Evolutionary conservation across 1,140 invertebrate genomes (phyloP).

Genomic region (Teleogryllus occipitalis): DNA sequence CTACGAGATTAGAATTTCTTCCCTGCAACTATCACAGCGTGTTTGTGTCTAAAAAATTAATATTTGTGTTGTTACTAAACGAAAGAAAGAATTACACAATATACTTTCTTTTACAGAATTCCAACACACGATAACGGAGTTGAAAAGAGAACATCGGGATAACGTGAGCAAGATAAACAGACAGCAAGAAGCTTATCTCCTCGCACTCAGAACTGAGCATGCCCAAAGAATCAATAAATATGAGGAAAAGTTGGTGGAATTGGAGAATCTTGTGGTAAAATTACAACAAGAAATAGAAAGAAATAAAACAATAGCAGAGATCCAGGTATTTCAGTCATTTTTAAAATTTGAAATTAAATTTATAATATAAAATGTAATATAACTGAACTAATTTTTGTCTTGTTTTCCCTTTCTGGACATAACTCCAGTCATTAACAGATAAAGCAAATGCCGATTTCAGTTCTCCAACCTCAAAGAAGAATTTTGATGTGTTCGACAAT

Average conservation of each 20-base stretch:
- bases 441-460: slow-evolving; percentile 32
- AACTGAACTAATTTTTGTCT: background rate
- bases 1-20: too few relatives aligned
- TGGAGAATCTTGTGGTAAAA: slow-evolving; percentile 33
- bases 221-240: slow-evolving; percentile 35
- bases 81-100: too few relatives aligned
- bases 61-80: too few relatives aligned
- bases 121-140: slow-evolving; percentile 36
- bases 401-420: slow-evolving; percentile 12
- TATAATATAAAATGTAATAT: background rate
- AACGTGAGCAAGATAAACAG: slow-evolving; percentile 30
- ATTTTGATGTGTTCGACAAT: too few relatives aligned
- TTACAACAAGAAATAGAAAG: slow-evolving; percentile 35
- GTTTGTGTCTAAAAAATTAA: too few relatives aligned
- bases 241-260: slow-evolving; percentile 33
- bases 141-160: slow-evolving; percentile 36
- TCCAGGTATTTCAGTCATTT: slow-evolving; percentile 29
- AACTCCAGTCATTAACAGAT: slow-evolving; percentile 29
- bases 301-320: slow-evolving; percentile 35
- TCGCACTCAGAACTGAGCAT: slow-evolving; percentile 35
- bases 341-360: background rate
- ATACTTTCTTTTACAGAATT: slow-evolving; percentile 30
- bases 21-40: too few relatives aligned
- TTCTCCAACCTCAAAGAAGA: slow-evolving; percentile 24
- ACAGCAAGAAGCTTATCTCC: slow-evolving; percentile 33